A percentile compares a stretch with the other conserved stretches of the same genome.
Evolutionary conservation across 2,113 vertebrate species (phyloP).

Genomic region (Platysteira castanea): DNA sequence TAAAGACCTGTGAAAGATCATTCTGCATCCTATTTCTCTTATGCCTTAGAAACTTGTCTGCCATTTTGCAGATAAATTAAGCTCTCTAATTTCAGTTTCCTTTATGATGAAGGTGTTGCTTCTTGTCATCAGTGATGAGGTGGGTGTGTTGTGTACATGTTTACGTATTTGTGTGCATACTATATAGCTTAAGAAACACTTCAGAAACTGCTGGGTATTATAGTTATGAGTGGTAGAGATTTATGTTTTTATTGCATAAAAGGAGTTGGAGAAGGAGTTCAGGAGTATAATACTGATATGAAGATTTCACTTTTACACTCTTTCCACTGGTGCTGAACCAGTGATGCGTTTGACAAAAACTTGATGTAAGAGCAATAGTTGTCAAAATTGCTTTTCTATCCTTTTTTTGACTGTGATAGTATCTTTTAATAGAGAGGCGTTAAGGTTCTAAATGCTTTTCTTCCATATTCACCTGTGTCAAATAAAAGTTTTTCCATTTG

Average conservation of each 20-base stretch:
- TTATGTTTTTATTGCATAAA: not conserved
- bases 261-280: not conserved
- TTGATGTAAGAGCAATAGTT: not conserved
- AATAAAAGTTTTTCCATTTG: not conserved
- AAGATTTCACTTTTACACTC: not conserved
- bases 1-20: not conserved
- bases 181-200: not conserved
- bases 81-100: not conserved
- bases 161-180: not conserved
- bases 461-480: not conserved
- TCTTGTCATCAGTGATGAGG: not conserved
- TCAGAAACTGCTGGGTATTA: not conserved
- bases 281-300: not conserved
- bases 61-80: not conserved
- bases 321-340: not conserved
- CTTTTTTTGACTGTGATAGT: not conserved
- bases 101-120: not conserved
- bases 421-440: not conserved
- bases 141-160: not conserved
- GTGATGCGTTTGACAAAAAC: not conserved
- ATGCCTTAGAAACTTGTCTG: not conserved
- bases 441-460: not conserved
- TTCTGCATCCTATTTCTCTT: not conserved
- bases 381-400: not conserved
- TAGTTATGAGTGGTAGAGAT: not conserved